Conservation (phyloP, 2,113 vertebrate genomes). For the Vombatus ursinus region DNA sequence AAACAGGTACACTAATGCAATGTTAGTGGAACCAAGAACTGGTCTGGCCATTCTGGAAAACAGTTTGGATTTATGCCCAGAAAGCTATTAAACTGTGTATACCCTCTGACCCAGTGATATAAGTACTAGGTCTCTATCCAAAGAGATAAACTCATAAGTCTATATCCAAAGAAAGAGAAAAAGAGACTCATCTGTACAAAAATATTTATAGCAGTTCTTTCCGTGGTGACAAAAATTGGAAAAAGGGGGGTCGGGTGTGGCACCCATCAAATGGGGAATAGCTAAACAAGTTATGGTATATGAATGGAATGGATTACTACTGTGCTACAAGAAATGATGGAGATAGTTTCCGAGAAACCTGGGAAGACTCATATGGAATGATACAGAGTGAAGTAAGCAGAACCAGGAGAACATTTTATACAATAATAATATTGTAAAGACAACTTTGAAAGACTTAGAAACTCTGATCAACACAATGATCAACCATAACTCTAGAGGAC, state of each 20-base stretch:
- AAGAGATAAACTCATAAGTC: too few relatives aligned
- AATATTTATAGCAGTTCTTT: too few relatives aligned
- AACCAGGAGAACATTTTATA: neutral
- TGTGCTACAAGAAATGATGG: neutral
- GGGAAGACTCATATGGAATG: neutral
- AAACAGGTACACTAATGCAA: neutral
- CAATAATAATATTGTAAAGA: neutral
- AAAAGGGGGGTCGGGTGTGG: too few relatives aligned
- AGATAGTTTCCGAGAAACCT: neutral
- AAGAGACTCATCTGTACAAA: neutral
- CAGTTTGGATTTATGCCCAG: neutral
- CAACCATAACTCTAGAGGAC: neutral
- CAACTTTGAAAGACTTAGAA: neutral
- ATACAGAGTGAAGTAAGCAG: neutral
- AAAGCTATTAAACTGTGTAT: neutral
- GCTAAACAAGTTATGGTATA: too few relatives aligned
- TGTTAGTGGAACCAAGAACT: neutral
- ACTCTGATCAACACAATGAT: neutral
- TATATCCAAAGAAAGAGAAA: neutral
- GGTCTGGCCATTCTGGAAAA: neutral
- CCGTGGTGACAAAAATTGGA: too few relatives aligned
- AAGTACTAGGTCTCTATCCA: neutral
- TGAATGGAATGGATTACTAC: too few relatives aligned
- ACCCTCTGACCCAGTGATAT: neutral
- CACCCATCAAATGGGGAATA: too few relatives aligned